Evolutionary conservation across 2,888 invertebrate genomes (phyloP).

Genomic region (Gibbula magus): DNA sequence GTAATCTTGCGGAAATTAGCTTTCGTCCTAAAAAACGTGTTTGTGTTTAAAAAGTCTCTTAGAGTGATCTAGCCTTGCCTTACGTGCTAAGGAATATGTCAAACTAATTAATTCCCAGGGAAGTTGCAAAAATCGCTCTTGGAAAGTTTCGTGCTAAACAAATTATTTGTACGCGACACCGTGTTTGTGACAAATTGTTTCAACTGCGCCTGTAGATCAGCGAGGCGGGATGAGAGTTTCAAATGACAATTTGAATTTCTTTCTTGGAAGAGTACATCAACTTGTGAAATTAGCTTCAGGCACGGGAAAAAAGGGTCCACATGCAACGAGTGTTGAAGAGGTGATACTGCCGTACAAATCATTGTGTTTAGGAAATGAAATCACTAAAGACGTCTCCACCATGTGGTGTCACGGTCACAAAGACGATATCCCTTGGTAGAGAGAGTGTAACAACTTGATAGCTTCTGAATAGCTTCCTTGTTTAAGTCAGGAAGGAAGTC

Average conservation of each 20-base stretch:
- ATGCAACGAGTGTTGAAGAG: no score
- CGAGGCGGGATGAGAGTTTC: neutral
- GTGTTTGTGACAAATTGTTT: constrained; percentile 11
- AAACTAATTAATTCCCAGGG: constrained; percentile 1
- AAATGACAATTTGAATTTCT: neutral
- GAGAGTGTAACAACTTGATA: no score
- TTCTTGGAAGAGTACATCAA: neutral
- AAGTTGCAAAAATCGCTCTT: neutral
- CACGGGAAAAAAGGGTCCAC: no score
- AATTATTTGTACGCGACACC: neutral
- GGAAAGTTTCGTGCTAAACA: neutral
- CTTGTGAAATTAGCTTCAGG: no score
- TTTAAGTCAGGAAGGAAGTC: no score
- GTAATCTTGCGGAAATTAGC: constrained; percentile 1
- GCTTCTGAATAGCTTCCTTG: no score
- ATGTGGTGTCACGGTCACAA: no score
- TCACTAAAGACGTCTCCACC: no score
- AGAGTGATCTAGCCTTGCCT: neutral
- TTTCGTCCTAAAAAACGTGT: neutral
- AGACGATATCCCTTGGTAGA: no score
- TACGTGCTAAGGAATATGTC: neutral
- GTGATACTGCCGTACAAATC: no score
- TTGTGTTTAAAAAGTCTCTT: neutral
- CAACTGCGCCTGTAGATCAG: neutral
- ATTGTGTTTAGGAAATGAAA: no score